Percentiles rank a stretch among this genome's conserved stretches.
Evolutionary conservation across 2,888 invertebrate species (phyloP).

Genomic region (Erpobdella octoculata): DNA sequence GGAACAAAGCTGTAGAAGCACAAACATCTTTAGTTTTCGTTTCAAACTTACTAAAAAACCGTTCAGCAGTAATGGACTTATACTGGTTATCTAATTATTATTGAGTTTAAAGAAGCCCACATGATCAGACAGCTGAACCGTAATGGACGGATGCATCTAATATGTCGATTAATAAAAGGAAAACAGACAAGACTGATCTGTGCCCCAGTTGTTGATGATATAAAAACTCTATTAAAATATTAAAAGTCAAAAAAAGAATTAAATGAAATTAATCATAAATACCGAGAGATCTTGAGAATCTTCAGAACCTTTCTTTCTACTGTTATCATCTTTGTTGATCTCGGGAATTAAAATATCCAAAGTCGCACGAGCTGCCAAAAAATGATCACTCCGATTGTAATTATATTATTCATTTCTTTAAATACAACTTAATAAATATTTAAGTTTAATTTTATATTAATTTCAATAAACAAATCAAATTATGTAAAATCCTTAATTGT

Average conservation of each 20-base stretch:
- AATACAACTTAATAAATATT: background rate
- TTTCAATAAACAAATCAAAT: background rate
- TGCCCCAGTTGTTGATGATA: too few relatives aligned
- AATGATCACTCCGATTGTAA: conserved; percentile 8
- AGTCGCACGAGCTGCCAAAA: conserved; percentile 31
- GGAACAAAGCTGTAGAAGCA: too few relatives aligned
- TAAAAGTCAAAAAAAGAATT: conserved; percentile 9
- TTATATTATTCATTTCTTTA: too few relatives aligned
- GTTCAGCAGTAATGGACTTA: too few relatives aligned
- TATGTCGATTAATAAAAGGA: too few relatives aligned
- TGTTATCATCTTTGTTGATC: conserved; percentile 56
- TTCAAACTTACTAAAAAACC: too few relatives aligned
- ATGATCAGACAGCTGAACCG: too few relatives aligned
- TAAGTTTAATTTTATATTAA: background rate
- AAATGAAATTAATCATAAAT: background rate
- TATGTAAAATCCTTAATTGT: background rate
- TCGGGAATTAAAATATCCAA: conserved; percentile 37
- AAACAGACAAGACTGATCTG: too few relatives aligned
- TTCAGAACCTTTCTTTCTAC: conserved; percentile 9
- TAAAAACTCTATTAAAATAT: background rate
- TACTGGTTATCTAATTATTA: too few relatives aligned
- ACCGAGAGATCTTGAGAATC: conserved; percentile 6
- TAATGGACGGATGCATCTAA: too few relatives aligned
- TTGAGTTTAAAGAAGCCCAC: too few relatives aligned
- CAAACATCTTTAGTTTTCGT: too few relatives aligned